Percentiles rank a stretch among this genome's conserved stretches.
These are phyloP conservation scores for Macrostomum lignano DNA, from an alignment of 1,140 invertebrate genomes.

Conservation along the genomic window DNA sequence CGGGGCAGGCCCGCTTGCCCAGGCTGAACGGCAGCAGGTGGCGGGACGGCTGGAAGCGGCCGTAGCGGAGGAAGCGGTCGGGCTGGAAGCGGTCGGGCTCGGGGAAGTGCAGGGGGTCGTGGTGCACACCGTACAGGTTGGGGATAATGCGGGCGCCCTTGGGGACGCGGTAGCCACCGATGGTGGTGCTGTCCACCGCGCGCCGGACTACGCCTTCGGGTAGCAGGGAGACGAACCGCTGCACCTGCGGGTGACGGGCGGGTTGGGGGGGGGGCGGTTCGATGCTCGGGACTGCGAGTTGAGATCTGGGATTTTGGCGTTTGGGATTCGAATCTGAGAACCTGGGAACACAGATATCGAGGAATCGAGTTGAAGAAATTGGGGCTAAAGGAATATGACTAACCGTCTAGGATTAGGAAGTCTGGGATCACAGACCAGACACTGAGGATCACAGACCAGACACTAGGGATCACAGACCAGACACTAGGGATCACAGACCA, in stretches of 20 bases:
- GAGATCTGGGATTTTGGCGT: no score
- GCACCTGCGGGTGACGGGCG: not conserved
- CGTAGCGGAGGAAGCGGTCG: constrained; percentile 31
- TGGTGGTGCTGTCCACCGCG: constrained; percentile 11
- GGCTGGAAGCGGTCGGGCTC: constrained; percentile 41
- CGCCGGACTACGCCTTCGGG: constrained; percentile 12
- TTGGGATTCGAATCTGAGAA: no score
- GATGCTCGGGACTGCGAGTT: not conserved
- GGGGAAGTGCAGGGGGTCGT: constrained; percentile 31
- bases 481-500: no score
- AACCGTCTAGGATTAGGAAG: no score
- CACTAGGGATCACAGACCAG: no score
- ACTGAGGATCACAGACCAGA: no score
- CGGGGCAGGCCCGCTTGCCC: no score
- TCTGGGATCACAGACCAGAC: no score
- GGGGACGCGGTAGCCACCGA: constrained; percentile 18
- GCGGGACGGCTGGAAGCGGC: not conserved
- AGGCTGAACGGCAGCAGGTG: not conserved
- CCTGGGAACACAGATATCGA: no score
- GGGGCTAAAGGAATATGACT: no score
- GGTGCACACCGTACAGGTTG: constrained; percentile 24
- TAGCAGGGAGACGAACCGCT: constrained; percentile 1
- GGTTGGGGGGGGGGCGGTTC: constrained; percentile 1
- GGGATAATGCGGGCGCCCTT: constrained; percentile 17
- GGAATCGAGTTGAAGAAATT: no score